Base-by-base conservation (phyloP, 2,888 invertebrate species). In the Trichopria drosophilae region DNA sequence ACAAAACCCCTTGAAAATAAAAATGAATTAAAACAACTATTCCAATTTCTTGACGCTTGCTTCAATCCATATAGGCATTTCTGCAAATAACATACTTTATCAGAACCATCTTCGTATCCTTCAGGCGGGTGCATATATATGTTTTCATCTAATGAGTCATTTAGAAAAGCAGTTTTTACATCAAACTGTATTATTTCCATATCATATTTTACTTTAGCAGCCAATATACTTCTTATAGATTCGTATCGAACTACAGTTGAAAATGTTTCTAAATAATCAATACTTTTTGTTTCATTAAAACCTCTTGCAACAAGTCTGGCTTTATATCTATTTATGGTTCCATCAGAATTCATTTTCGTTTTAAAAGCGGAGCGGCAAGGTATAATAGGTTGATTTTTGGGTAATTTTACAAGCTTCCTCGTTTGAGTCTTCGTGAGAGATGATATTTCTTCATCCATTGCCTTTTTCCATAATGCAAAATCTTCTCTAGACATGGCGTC, bases 361-460 rank as follows among this genome's bases (percentile, higher is more conserved):
- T 53, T 53, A 6, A 40, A 44, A 10, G 44, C 28, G 43, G 48
- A 49, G 1, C 19, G 23, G 29, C 37, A 49, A 7, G 39, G 40
- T 1, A 53, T 24, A 6, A 23, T 26, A 9, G 26, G 26, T 9
- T 26, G 26, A 7, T 26, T n/a, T n/a, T n/a, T 26, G 7, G 26
- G 26, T n/a, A 26, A 26, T 9, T 7, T 26, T 26, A n/a, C n/a
- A 26, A 26, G 26, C 26, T 26, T n/a, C 26, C 26, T 9, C 7
- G 26, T 26, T 26, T 26, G 9, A 26, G 7, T 26, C n/a, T 26
- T 26, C 9, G n/a, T 7, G 26, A 26, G 26, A 9, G 26, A 26
- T 26, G 26, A 9, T n/a, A 26, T 26, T n/a, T 26, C 26, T 7
- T 26, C 26, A 9, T 7, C 26, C 26, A 26, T 26, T 26, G 26